Evolutionary conservation across 2,797 vertebrate genomes (phyloP), one percentile per base, ranked within the genome.

Genomic region (Silurus lanzhouensis): DNA sequence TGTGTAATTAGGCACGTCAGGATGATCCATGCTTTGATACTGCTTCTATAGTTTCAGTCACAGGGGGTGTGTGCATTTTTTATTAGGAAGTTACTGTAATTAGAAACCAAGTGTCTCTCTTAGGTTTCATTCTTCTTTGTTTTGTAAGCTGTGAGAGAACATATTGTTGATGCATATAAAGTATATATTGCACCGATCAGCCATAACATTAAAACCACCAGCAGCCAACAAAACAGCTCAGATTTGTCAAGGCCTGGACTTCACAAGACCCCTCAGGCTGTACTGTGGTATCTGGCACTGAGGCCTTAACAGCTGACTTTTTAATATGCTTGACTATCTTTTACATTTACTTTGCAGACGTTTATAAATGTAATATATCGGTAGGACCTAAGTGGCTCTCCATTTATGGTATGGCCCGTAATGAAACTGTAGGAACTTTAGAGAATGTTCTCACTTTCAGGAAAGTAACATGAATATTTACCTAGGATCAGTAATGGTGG

Each of bases 1-100:
- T 91, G 88, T 84, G 89, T 91, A 91, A 93, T 93, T 92, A 94
- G 90, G 82, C 85, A 72, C 81, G 87, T 91, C 91, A 89, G 58
- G 88, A 83, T 92, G 88, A 90, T 90, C 92, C 90, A 89, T 89
- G 87, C 70, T 90, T 91, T 86, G 83, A 86, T 70, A 86, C 44
- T 6, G 85, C 63, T 88, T 84, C 86, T 90, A 88, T 88, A 86
- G 85, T 85, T 84, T 82, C 52, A 90, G 85, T 84, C 87, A 86
- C 87, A 46, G 76, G 82, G 66, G 88, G 81, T 70, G 78, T 52
- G 89, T 75, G 64, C 25, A 87, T 88, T 91, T 46, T 81, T 84
- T 66, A 74, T 87, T 85, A 76, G 84, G 88, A 84, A 89, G 88
- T 68, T 87, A 66, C 60, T 70, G 52, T 60, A 61, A 88, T 90